phyloP scores from a whole-genome alignment of 2,113 vertebrate genomes.

The Cathartes aura region DNA sequence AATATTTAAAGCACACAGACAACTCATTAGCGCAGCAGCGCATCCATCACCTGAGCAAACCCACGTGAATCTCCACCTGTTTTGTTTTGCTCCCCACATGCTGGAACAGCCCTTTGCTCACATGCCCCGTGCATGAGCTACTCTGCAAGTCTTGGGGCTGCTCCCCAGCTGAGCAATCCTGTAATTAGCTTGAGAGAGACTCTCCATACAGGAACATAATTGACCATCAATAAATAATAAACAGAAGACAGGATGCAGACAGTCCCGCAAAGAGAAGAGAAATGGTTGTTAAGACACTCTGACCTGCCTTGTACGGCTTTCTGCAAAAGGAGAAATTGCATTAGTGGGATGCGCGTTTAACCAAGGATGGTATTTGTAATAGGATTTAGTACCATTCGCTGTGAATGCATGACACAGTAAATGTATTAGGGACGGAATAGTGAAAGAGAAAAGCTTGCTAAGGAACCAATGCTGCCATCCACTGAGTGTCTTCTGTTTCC shows the following conservation, averaged over 20 bases:
- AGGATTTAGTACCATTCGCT: background rate
- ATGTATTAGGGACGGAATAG: background rate
- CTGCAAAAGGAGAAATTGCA: background rate
- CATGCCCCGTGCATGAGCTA: background rate
- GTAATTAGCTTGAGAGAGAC: background rate
- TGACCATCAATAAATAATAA: background rate
- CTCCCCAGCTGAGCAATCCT: background rate
- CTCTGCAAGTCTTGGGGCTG: background rate
- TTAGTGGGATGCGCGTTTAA: background rate
- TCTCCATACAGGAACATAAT: background rate
- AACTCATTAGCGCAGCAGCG: background rate
- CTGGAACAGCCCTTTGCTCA: background rate
- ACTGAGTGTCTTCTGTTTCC: background rate
- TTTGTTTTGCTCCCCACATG: background rate
- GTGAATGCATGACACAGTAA: background rate
- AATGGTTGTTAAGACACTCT: background rate
- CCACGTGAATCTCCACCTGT: background rate
- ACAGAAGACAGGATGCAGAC: background rate
- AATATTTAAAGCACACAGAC: background rate
- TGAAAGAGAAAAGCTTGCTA: background rate
- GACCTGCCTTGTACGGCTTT: background rate
- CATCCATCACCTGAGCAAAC: background rate
- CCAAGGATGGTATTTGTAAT: background rate
- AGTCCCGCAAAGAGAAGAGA: background rate
- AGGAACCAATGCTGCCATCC: conserved; percentile 4